Conservation (phyloP, 2,113 vertebrate genomes). For the Phycodurus eques region DNA sequence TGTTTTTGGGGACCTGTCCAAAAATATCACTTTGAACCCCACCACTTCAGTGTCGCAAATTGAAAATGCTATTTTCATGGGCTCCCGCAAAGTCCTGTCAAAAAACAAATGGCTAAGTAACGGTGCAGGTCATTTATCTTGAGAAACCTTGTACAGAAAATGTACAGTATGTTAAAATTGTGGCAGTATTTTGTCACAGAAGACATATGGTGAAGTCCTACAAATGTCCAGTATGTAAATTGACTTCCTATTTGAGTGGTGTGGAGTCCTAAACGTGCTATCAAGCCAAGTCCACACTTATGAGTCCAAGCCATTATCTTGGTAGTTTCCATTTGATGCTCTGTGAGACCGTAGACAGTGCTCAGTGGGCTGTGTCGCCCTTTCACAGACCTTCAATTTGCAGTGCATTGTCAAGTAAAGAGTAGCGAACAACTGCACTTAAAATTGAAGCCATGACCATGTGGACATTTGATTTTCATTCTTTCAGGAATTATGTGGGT, state of each 20-base stretch:
- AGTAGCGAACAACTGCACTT: constrained; percentile 30
- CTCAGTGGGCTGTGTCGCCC: constrained; percentile 37
- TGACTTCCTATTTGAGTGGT: constrained; percentile 11
- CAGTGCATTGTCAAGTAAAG: constrained; percentile 41
- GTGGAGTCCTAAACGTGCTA: neutral
- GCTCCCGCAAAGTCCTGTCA: neutral
- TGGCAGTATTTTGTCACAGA: neutral
- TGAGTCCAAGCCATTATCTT: constrained; percentile 46
- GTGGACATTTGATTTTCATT: constrained; percentile 31
- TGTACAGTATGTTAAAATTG: neutral
- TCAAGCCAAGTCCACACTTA: constrained; percentile 22
- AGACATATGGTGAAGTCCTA: neutral
- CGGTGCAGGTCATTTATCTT: no score
- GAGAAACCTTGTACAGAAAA: no score
- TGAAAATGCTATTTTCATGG: neutral
- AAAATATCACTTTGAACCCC: neutral
- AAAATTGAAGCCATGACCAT: constrained; percentile 22
- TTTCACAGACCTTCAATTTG: constrained; percentile 48
- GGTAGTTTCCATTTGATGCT: constrained; percentile 42
- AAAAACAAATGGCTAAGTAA: no score
- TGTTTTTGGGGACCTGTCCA: neutral
- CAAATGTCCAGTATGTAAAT: constrained; percentile 8
- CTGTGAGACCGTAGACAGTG: constrained; percentile 44
- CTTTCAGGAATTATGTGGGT: constrained; percentile 17
- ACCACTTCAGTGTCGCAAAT: neutral